phyloP scores from a whole-genome alignment of 2,113 vertebrate species.

The Cnemophilus loriae region DNA sequence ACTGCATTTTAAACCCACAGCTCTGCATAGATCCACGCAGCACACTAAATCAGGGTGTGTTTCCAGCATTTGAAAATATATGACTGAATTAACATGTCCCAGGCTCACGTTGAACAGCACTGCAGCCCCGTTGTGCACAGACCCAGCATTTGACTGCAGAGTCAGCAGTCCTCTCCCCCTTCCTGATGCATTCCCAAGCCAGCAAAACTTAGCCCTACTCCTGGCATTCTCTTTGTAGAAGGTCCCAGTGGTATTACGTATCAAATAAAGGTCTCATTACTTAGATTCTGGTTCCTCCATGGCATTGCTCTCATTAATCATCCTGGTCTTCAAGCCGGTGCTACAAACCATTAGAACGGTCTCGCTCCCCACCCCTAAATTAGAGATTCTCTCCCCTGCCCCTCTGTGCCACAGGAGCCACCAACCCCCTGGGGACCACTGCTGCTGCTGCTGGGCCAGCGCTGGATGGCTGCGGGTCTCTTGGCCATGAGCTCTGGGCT shows the following conservation, averaged over 20 bases:
- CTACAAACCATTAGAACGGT: not conserved
- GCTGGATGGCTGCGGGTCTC: not conserved
- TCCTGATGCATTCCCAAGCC: not conserved
- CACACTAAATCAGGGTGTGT: constrained; percentile 12
- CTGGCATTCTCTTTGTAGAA: constrained; percentile 38
- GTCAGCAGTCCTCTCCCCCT: constrained; percentile 28
- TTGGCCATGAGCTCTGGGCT: not conserved
- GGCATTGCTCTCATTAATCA: constrained; percentile 48
- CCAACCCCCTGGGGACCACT: not conserved
- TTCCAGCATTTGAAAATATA: constrained; percentile 11
- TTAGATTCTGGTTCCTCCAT: constrained; percentile 17
- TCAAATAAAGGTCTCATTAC: constrained; percentile 64
- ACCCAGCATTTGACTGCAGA: not conserved
- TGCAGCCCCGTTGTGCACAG: not conserved
- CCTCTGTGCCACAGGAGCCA: not conserved
- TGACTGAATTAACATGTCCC: constrained; percentile 11
- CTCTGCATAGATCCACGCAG: not conserved
- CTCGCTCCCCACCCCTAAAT: fast-evolving
- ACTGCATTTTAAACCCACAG: not conserved
- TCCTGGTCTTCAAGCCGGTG: not conserved
- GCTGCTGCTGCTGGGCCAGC: not conserved
- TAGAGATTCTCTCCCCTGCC: not conserved
- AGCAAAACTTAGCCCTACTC: not conserved
- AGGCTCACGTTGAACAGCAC: not conserved
- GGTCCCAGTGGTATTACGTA: constrained; percentile 34